Evolutionary conservation across 2,888 invertebrate genomes (phyloP), one percentile per base, ranked within the genome.

Genomic region (Aphodius granarius): DNA sequence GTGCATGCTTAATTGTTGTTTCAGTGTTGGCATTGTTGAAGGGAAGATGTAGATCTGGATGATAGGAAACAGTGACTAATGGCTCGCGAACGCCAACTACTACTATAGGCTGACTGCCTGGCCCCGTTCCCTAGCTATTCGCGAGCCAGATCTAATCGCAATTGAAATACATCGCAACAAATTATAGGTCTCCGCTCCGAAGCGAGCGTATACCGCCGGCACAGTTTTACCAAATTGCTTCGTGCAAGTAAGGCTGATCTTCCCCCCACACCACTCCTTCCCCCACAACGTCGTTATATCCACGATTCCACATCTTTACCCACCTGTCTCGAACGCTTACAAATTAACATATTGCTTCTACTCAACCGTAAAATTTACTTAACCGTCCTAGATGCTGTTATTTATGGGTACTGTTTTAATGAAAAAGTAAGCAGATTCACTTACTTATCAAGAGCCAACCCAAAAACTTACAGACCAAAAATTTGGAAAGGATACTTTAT

Each of bases 1-100:
- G 84, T 85, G 85, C 85, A 85, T 84, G 85, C 84, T 85, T 86
- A 86, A 86, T 86, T 85, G 85, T 84, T 84, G 84, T 85, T 86
- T 82, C 83, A 81, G 80, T 81, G 80, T 81, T 80, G 82, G 80
- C 79, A 82, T 83, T 83, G 83, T 83, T 78, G 81, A 81, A 73
- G 63, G 71, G 71, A 73, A 76, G 65, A 73, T 68, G 75, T 73
- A 75, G 73, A 75, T 73, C 62, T 68, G 68, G 23, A 68, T 19
- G 70, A 75, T 75, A 75, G 72, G 64, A 72, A 63, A 23, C 66
- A 23, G 75, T 75, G 75, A 75, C 66, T 75, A 75, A 75, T 73
- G 75, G 68, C 19, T 15, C 66, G 66, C 22, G 66, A 23, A 66
- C 23, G 43, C 64, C 21, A 19, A 16, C 19, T 5, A 66, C 73